These are phyloP conservation scores for Synchiropus splendidus DNA, from an alignment of 2,113 vertebrate species.

Conservation along the genomic window DNA sequence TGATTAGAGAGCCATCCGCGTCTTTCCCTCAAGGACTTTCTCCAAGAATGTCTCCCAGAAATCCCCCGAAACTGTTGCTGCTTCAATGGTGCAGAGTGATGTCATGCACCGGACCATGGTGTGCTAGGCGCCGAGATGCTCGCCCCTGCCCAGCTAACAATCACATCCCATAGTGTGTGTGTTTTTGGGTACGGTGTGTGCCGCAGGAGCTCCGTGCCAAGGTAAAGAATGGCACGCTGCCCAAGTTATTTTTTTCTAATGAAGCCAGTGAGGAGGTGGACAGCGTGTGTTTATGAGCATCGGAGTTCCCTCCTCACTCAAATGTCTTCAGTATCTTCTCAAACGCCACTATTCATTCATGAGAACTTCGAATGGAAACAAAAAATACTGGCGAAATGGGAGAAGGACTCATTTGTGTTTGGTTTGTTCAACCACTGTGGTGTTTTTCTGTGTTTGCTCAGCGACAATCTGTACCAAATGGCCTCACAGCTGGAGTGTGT, in stretches of 20 bases:
- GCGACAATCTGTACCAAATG: constrained; percentile 64
- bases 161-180: constrained; percentile 26
- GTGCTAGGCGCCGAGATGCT: constrained; percentile 64
- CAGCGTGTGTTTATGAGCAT: constrained; percentile 45
- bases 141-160: constrained; percentile 42
- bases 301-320: constrained; percentile 35
- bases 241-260: constrained; percentile 46
- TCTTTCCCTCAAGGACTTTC: constrained; percentile 51
- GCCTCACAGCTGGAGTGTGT: constrained; percentile 64
- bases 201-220: constrained; percentile 29
- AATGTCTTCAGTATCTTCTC: too few relatives aligned
- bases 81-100: constrained; percentile 57
- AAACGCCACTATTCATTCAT: too few relatives aligned
- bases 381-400: too few relatives aligned
- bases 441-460: constrained; percentile 23
- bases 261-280: constrained; percentile 48
- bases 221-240: constrained; percentile 44
- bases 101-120: constrained; percentile 50
- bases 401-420: too few relatives aligned
- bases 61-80: constrained; percentile 40
- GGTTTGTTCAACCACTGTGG: not conserved
- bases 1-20: constrained; percentile 57
- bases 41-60: constrained; percentile 56
- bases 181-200: constrained; percentile 12
- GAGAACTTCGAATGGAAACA: too few relatives aligned